These are phyloP conservation scores for Chymomyza caudatula DNA, from an alignment of 2,888 invertebrate genomes.

Conservation along the genomic window DNA sequence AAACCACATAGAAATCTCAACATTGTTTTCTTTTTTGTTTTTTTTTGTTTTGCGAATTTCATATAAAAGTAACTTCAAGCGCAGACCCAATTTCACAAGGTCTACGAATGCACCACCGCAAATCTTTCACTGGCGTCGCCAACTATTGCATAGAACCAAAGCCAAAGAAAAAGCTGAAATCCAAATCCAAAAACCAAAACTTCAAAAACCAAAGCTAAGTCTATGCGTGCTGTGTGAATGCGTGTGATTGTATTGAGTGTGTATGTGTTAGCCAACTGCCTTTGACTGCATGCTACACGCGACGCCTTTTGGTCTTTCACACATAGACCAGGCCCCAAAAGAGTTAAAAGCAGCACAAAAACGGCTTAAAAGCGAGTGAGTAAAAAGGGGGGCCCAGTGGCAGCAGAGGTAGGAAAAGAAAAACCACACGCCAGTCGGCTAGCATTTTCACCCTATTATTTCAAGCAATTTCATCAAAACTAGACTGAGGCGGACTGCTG, in stretches of 20 bases:
- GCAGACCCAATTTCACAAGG: slow-evolving; percentile 51
- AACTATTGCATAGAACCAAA: slow-evolving; percentile 24
- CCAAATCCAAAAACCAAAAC: slow-evolving; percentile 20
- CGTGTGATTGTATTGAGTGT: not conserved
- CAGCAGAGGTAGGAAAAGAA: slow-evolving; percentile 10
- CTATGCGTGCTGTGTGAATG: slow-evolving; percentile 36
- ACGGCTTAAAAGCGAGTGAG: slow-evolving; percentile 57
- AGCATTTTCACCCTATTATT: slow-evolving; percentile 69
- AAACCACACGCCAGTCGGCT: slow-evolving; percentile 1
- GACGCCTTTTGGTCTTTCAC: slow-evolving; percentile 64
- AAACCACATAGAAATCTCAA: slow-evolving; percentile 59
- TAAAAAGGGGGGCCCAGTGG: not conserved
- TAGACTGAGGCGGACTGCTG: slow-evolving; percentile 56
- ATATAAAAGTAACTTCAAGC: not conserved
- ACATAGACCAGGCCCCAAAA: slow-evolving; percentile 15
- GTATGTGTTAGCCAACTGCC: not conserved
- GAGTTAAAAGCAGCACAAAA: slow-evolving; percentile 35
- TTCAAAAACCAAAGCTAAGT: slow-evolving; percentile 23
- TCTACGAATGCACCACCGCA: slow-evolving; percentile 45
- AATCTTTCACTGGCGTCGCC: slow-evolving; percentile 57
- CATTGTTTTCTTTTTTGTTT: slow-evolving; percentile 39
- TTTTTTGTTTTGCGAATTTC: not conserved
- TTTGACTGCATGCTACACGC: slow-evolving; percentile 29
- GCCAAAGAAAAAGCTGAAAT: slow-evolving; percentile 1
- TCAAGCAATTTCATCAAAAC: slow-evolving; percentile 67